phyloP scores from a whole-genome alignment of 2,888 invertebrate species.

The Sepiola atlantica region DNA sequence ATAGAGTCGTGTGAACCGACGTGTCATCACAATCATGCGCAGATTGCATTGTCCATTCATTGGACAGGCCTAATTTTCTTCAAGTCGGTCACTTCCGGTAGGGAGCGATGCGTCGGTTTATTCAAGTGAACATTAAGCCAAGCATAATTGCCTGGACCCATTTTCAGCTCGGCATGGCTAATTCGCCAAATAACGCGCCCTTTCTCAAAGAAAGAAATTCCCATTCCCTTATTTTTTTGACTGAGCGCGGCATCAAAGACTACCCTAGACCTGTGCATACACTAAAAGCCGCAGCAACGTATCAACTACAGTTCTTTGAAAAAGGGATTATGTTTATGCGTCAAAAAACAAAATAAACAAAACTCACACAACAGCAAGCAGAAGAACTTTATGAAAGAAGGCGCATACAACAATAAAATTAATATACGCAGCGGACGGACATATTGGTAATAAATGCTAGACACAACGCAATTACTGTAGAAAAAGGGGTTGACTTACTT shows the following conservation, averaged over 20 bases:
- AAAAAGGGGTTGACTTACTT: no score
- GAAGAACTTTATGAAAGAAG: neutral
- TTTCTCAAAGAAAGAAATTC: neutral
- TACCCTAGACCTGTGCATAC: neutral
- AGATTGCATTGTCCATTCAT: neutral
- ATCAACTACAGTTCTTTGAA: neutral
- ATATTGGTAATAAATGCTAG: neutral
- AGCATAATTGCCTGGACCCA: neutral
- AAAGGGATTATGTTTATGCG: neutral
- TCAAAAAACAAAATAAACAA: neutral
- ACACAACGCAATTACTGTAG: no score
- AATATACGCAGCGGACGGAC: neutral
- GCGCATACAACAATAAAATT: rapidly evolving
- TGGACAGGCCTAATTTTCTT: neutral
- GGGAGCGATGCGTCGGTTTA: neutral
- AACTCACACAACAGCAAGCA: neutral
- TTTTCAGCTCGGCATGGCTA: neutral
- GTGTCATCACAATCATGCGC: neutral
- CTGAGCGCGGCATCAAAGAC: neutral
- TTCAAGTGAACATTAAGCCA: neutral
- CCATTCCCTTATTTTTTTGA: neutral
- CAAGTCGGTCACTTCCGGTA: neutral
- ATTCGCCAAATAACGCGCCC: neutral
- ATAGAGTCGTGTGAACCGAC: neutral
- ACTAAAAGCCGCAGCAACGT: neutral